phyloP scores from a whole-genome alignment of 2,888 invertebrate genomes.

The Rotaria magnacalcarata region DNA sequence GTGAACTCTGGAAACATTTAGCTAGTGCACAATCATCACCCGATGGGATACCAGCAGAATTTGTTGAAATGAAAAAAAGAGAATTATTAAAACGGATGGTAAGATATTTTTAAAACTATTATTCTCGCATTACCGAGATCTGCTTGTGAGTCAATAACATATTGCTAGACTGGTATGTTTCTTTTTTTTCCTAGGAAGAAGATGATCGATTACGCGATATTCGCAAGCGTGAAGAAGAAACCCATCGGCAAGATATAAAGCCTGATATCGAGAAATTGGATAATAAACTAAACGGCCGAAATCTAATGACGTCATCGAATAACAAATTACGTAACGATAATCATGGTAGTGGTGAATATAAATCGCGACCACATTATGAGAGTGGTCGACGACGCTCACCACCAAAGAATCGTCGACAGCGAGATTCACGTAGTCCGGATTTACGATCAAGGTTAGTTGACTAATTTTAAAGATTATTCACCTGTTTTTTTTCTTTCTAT shows the following conservation, averaged over 20 bases:
- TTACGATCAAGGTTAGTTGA: not conserved
- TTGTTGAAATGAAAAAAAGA: conserved; percentile 39
- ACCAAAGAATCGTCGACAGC: not conserved
- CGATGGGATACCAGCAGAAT: conserved; percentile 81
- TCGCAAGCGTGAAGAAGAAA: not conserved
- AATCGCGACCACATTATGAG: not conserved
- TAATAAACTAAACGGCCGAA: not conserved
- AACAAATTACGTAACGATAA: not conserved
- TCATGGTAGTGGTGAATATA: not conserved
- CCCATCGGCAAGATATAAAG: not conserved
- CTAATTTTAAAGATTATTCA: not conserved
- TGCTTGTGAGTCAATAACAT: too few relatives aligned
- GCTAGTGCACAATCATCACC: conserved; percentile 90
- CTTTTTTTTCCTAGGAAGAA: not conserved
- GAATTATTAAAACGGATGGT: conserved; percentile 38
- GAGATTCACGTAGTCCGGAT: not conserved
- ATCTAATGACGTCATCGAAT: not conserved
- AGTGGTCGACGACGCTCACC: not conserved
- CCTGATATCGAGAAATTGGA: not conserved
- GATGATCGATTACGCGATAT: not conserved
- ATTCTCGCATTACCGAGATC: too few relatives aligned
- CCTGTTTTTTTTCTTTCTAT: not conserved
- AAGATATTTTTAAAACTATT: not conserved
- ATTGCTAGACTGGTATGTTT: too few relatives aligned
- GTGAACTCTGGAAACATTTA: conserved; percentile 89